Base-by-base conservation (phyloP, 2,797 vertebrate genomes). In the Valencia hispanica region DNA sequence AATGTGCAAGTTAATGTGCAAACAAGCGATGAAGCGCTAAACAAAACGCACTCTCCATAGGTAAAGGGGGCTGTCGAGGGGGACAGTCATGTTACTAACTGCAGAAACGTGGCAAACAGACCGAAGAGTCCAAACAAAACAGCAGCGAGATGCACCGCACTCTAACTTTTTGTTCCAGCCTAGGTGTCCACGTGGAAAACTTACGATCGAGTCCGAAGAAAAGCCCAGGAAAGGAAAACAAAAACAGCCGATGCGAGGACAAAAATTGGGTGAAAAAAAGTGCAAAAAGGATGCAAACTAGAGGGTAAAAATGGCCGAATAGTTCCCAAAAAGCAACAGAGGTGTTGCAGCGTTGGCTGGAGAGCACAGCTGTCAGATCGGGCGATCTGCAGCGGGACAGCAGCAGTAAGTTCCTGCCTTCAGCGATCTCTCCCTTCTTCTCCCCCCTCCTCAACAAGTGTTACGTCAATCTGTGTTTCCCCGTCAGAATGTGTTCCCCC, bases 81-180 rank as follows among this genome's bases (percentile, higher is more conserved):
- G 30, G 36, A 59, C 47, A 25, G 3, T 12, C 30, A 4, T 32
- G 68, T 69, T 32, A 20, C 68, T 30, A 10, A 34, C 10, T 18
- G 17, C 41, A n/a, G 43, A 66, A 71, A 86, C 71, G 75, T 79
- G 80, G 79, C 82, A 43, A 43, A 43, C 12, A 8, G 39, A 41
- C 10, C 59, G 34, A 20, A 32, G 32, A 68, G 65, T 68, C 39
- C 65, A 66, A 43, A 59, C 8, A 39, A 12, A 50, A 39, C 63
- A 41, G 22, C 66, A 70, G 1, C 41, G 36, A 25, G 34, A 55
- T 20, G 5, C 4, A 15, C 5, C 50, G 30, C 1, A 1, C 53
- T 11, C 0, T 10, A 2, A 75, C 73, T 36, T 17, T 1, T 14
- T 50, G 73, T 18, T 6, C 2, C 45, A 36, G 1, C 73, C n/a